Conservation (phyloP, 2,797 vertebrate species). For the Vespertilio murinus region DNA sequence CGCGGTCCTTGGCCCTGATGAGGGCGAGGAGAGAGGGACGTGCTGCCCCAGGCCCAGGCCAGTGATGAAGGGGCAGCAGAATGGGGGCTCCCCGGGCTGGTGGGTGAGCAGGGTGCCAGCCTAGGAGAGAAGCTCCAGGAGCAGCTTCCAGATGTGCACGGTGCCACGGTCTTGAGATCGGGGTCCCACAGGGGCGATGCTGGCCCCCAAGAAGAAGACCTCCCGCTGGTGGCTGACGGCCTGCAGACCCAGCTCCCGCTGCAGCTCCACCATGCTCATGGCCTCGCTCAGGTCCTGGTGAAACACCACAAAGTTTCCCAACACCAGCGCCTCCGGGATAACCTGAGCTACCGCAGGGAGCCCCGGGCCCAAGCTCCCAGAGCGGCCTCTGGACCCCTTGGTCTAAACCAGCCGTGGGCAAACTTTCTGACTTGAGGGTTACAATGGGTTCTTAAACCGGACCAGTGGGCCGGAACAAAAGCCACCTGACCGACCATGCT, state of each 20-base stretch:
- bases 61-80: not conserved
- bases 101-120: not conserved
- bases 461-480: too few relatives aligned
- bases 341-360: not conserved
- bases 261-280: slow-evolving; percentile 86
- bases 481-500: too few relatives aligned
- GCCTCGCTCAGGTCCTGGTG: slow-evolving; percentile 89
- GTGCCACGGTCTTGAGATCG: slow-evolving; percentile 82
- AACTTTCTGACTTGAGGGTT: too few relatives aligned
- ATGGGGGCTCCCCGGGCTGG: not conserved
- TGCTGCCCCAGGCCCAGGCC: not conserved
- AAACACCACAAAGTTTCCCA: not conserved
- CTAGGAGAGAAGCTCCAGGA: slow-evolving; percentile 88
- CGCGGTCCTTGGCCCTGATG: not conserved
- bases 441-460: too few relatives aligned
- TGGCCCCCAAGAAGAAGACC: slow-evolving; percentile 89
- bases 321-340: not conserved
- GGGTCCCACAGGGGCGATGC: slow-evolving; percentile 84
- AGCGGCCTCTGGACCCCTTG: not conserved
- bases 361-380: not conserved
- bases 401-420: too few relatives aligned
- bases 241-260: slow-evolving; percentile 87
- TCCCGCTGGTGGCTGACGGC: slow-evolving; percentile 81
- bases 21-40: not conserved
- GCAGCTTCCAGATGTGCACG: slow-evolving; percentile 88